Conservation (phyloP, 2,113 vertebrate genomes). For the Tragelaphus scriptus region DNA sequence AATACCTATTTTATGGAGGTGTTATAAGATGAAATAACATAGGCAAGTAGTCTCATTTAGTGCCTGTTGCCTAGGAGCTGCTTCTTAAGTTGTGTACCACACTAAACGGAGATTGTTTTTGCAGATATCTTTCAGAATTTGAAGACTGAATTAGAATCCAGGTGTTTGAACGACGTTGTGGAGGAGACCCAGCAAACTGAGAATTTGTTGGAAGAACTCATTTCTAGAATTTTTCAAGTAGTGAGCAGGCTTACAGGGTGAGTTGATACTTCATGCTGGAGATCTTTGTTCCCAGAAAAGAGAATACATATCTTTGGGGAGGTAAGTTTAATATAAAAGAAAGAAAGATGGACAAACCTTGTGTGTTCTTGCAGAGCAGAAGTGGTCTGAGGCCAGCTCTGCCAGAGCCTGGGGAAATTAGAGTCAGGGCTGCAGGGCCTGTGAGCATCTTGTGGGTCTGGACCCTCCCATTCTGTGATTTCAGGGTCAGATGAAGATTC, state of each 20-base stretch:
- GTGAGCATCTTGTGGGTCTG: not conserved
- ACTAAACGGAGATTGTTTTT: not conserved
- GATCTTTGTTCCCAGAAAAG: no score
- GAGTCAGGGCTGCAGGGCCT: not conserved
- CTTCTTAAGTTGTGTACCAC: rapidly evolving
- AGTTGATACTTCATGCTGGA: no score
- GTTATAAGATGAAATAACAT: not conserved
- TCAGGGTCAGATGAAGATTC: not conserved
- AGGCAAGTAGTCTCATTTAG: not conserved
- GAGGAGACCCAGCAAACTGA: rapidly evolving
- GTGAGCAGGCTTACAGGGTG: not conserved
- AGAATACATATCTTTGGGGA: no score
- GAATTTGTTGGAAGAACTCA: rapidly evolving
- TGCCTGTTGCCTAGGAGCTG: no score
- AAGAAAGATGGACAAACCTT: not conserved
- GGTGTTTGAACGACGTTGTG: rapidly evolving
- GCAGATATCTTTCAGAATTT: not conserved
- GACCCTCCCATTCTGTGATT: not conserved
- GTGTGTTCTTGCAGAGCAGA: not conserved
- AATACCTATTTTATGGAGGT: not conserved
- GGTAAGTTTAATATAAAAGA: no score
- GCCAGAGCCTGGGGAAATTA: not conserved
- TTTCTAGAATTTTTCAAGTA: rapidly evolving
- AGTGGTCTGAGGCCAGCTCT: not conserved
- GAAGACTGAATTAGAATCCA: rapidly evolving